These are phyloP conservation scores for Eretmochelys imbricata DNA, from an alignment of 2,113 vertebrate species.

Conservation along the genomic window DNA sequence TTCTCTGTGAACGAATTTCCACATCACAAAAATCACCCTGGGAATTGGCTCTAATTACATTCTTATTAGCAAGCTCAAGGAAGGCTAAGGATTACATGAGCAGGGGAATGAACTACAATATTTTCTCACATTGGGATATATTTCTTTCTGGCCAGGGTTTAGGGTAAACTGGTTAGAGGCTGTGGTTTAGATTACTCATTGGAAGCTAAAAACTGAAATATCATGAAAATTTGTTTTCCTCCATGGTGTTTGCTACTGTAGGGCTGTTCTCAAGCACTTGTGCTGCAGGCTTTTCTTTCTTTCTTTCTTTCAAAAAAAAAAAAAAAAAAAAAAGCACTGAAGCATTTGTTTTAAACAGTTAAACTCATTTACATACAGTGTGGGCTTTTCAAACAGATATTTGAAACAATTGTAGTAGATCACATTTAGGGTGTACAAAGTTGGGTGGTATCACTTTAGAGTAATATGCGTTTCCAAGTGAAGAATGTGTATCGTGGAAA, in stretches of 20 bases:
- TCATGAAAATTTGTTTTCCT: neutral
- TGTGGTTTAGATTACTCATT: conserved; percentile 5
- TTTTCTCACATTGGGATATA: neutral
- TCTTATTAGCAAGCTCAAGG: neutral
- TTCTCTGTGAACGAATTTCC: neutral
- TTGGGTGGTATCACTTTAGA: neutral
- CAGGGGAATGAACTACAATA: neutral
- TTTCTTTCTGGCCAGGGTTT: neutral
- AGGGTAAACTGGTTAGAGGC: neutral
- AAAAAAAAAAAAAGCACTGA: neutral
- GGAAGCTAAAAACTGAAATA: neutral
- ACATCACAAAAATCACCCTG: neutral
- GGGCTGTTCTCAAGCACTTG: neutral
- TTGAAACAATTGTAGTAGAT: neutral
- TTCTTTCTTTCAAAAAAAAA: neutral
- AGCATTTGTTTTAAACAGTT: neutral
- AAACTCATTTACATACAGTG: neutral
- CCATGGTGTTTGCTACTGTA: neutral
- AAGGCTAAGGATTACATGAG: neutral
- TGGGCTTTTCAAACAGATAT: neutral
- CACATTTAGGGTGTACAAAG: neutral
- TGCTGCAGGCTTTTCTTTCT: neutral
- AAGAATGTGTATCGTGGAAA: fast-evolving
- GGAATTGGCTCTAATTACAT: neutral
- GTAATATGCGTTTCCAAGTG: neutral